Conservation (phyloP, 2,797 vertebrate genomes). For the Caiman crocodilus region DNA sequence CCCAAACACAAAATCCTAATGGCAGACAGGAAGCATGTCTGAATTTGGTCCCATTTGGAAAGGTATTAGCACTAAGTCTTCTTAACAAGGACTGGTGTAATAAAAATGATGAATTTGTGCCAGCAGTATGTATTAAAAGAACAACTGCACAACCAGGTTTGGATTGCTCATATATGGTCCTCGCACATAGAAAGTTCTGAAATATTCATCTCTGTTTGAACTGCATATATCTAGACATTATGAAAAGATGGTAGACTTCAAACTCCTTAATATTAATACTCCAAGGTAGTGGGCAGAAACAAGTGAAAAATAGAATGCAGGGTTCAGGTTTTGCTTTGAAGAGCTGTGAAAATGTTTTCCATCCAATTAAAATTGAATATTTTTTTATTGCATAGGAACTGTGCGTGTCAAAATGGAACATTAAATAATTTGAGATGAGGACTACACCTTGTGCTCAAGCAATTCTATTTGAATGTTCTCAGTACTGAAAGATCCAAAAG, state of each 20-base stretch:
- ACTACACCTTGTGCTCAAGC: not conserved
- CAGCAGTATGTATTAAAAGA: constrained; percentile 63
- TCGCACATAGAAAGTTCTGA: constrained; percentile 20
- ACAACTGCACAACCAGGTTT: constrained; percentile 39
- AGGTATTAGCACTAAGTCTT: constrained; percentile 50
- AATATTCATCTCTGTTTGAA: constrained; percentile 28
- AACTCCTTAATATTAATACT: not conserved
- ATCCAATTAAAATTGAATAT: not conserved
- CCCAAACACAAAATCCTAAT: constrained; percentile 24
- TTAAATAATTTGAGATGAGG: not conserved
- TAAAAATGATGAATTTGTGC: constrained; percentile 72
- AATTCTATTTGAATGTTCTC: not conserved
- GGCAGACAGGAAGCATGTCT: not conserved
- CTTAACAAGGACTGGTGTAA: constrained; percentile 69
- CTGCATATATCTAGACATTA: constrained; percentile 2
- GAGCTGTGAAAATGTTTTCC: not conserved
- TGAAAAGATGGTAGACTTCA: not conserved
- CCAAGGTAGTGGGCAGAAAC: not conserved
- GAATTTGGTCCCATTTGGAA: constrained; percentile 44
- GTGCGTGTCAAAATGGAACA: not conserved
- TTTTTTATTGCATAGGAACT: constrained; percentile 2
- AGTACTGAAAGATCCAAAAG: not conserved
- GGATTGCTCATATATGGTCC: constrained; percentile 48
- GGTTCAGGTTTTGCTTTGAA: not conserved
- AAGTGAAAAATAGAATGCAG: not conserved